Evolutionary conservation across 2,888 invertebrate genomes (phyloP), one percentile per base, ranked within the genome.

Genomic region (Diaphora mendica): DNA sequence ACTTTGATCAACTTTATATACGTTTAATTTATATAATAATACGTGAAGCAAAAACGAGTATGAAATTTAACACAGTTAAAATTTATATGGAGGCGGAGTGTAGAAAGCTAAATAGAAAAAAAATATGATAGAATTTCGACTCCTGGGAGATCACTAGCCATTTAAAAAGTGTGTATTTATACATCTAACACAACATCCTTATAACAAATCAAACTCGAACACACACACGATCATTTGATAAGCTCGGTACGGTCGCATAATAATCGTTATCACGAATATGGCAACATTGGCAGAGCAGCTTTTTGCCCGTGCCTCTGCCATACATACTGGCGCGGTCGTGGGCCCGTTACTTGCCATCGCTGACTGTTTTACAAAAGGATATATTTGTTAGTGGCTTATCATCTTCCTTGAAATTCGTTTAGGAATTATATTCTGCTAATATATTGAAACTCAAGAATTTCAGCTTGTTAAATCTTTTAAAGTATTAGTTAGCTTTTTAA

Each of bases 221-320:
- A 68, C 70, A 62, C 42, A 81, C 70, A 75, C 75, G 79, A 82
- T 84, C 84, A 76, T 84, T 84, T 83, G 83, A 83, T 83, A 83
- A 83, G 81, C 79, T 81, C 77, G 71, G 73, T 71, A 83, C 76
- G 90, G 86, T 80, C 89, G 83, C 87, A 89, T 87, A 89, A 91
- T 93, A 92, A 92, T 92, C 91, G 90, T 90, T 90, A 89, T 84
- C 84, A 82, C 93, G 78, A 89, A 92, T 92, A 93, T 89, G 93
- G 93, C 77, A 82, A 84, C 84, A 82, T 75, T 81, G 79, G 77
- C 75, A 74, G 72, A 85, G 82, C 91, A 81, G 86, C 89, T 93
- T 93, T 93, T 93, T 93, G 85, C 86, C 84, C 76, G 74, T 80
- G 83, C 85, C 84, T 88, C 87, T 88, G 91, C 89, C 91, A 91